These are phyloP conservation scores for Allygus modestus DNA, from an alignment of 2,888 invertebrate genomes.

Conservation along the genomic window DNA sequence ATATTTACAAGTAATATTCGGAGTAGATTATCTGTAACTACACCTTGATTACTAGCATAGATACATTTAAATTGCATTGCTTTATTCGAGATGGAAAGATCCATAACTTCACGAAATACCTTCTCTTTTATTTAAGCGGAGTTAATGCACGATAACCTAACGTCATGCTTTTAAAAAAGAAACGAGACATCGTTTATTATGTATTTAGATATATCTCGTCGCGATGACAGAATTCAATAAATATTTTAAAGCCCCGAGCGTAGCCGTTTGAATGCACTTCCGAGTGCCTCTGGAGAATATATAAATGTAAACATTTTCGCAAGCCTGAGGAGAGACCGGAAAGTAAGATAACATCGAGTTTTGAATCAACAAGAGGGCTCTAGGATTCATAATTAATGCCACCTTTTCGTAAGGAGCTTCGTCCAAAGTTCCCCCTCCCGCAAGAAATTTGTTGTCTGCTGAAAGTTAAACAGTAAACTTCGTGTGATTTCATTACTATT, in stretches of 20 bases:
- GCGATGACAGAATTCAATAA: slow-evolving; percentile 8
- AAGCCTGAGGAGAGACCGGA: slow-evolving; percentile 30
- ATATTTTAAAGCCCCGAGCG: slow-evolving; percentile 16
- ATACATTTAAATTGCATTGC: too few relatives aligned
- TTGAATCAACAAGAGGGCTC: slow-evolving; percentile 52
- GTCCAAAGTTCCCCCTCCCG: background rate
- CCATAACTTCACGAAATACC: background rate
- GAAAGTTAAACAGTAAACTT: slow-evolving; percentile 38
- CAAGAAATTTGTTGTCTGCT: slow-evolving; percentile 45
- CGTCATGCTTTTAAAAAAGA: background rate
- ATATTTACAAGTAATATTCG: too few relatives aligned
- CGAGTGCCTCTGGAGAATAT: slow-evolving; percentile 13
- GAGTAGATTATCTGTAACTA: too few relatives aligned
- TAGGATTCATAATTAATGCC: slow-evolving; percentile 54
- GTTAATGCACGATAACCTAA: background rate
- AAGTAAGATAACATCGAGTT: slow-evolving; percentile 54
- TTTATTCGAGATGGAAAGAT: too few relatives aligned
- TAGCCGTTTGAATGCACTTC: slow-evolving; percentile 43
- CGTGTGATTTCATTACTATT: slow-evolving; percentile 46
- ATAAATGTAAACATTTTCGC: slow-evolving; percentile 36
- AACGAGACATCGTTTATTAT: background rate
- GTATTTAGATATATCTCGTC: background rate
- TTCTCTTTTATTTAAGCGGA: background rate
- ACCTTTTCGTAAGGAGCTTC: slow-evolving; percentile 45
- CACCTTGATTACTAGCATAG: too few relatives aligned